These are phyloP conservation scores for Hecatera dysodea DNA, from an alignment of 2,888 invertebrate species.

Conservation along the genomic window DNA sequence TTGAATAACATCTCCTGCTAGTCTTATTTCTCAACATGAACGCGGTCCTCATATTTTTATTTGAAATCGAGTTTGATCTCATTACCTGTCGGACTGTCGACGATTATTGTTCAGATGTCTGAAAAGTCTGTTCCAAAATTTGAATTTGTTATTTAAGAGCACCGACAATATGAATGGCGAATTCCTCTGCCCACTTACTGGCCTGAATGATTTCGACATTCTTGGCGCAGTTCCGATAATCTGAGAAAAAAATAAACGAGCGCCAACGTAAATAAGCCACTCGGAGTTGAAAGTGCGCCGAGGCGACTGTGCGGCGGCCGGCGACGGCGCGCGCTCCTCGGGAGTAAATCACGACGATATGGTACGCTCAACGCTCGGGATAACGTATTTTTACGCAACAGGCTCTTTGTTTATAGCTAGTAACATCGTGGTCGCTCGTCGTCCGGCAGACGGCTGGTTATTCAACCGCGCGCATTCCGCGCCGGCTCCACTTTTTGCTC, in stretches of 20 bases:
- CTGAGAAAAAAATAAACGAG: conserved; percentile 87
- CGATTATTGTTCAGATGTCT: conserved; percentile 52
- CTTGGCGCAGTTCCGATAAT: conserved; percentile 90
- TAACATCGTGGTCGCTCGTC: conserved; percentile 68
- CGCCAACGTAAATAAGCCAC: conserved; percentile 86
- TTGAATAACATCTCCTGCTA: conserved; percentile 43
- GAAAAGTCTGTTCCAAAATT: conserved; percentile 67
- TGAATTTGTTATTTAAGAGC: conserved; percentile 78
- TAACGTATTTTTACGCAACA: conserved; percentile 90
- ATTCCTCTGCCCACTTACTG: conserved; percentile 90
- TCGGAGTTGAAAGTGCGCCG: conserved; percentile 79
- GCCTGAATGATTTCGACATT: conserved; percentile 91
- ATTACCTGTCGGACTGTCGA: conserved; percentile 46
- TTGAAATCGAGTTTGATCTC: conserved; percentile 28
- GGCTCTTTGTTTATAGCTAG: conserved; percentile 88
- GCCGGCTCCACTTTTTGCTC: conserved; percentile 89
- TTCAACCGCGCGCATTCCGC: conserved; percentile 90
- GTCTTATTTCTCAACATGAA: conserved; percentile 34
- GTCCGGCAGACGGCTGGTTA: conserved; percentile 87
- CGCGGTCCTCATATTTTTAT: conserved; percentile 38
- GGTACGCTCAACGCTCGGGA: conserved; percentile 79
- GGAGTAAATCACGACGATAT: conserved; percentile 86
- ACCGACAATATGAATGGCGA: conserved; percentile 88
- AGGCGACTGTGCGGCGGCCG: conserved; percentile 38
- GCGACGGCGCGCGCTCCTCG: conserved; percentile 69